phyloP scores from a whole-genome alignment of 2,113 vertebrate species.

The Macrotis lagotis region DNA sequence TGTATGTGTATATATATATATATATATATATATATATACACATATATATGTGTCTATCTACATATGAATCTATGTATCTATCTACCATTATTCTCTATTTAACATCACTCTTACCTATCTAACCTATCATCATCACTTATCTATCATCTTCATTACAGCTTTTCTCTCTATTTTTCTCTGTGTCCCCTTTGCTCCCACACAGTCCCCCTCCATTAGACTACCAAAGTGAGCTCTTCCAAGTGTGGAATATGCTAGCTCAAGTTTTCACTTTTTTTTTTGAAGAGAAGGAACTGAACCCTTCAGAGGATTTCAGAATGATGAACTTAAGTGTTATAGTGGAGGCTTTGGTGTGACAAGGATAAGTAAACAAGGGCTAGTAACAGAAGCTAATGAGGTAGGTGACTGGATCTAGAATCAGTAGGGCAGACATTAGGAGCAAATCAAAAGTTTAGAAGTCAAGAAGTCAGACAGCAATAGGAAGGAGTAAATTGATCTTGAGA shows the following conservation, averaged over 20 bases:
- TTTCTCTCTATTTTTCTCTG: too few relatives aligned
- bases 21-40: not conserved
- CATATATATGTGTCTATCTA: too few relatives aligned
- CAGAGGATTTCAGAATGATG: not conserved
- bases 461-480: not conserved
- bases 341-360: not conserved
- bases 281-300: not conserved
- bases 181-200: too few relatives aligned
- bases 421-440: not conserved
- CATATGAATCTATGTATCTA: too few relatives aligned
- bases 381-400: not conserved
- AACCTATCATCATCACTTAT: not conserved
- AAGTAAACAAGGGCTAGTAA: not conserved
- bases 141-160: not conserved
- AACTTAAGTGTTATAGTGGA: not conserved
- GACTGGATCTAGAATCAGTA: not conserved
- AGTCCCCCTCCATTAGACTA: too few relatives aligned
- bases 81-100: not conserved
- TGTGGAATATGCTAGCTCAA: not conserved
- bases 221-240: not conserved
- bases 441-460: not conserved
- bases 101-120: not conserved
- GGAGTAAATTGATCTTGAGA: not conserved
- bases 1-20: not conserved
- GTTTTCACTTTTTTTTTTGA: slow-evolving; percentile 35